Conservation (phyloP, 2,113 vertebrate genomes). For the Zosterops hypoxanthus region DNA sequence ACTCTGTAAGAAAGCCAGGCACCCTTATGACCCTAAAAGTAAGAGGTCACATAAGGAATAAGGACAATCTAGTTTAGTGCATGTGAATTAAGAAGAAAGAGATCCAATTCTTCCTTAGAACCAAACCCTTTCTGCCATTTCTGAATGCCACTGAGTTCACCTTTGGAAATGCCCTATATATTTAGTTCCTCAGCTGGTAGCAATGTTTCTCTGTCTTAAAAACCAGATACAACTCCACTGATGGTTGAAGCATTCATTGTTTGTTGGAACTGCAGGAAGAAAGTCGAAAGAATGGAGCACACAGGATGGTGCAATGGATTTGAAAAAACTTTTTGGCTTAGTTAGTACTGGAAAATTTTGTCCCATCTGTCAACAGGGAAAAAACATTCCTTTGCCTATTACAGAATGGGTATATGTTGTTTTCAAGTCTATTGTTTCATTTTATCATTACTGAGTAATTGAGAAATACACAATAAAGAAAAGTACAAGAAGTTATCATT, state of each 20-base stretch:
- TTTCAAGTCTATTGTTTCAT: neutral
- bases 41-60: neutral
- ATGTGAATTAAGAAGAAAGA: neutral
- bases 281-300: neutral
- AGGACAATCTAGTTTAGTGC: neutral
- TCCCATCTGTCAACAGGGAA: neutral
- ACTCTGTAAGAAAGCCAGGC: neutral
- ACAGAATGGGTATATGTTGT: neutral
- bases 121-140: neutral
- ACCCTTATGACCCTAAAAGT: neutral
- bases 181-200: neutral
- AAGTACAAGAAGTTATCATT: neutral
- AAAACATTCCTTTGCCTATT: neutral
- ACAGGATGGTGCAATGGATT: neutral
- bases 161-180: neutral
- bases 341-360: neutral
- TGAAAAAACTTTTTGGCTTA: neutral
- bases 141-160: neutral
- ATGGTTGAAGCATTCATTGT: neutral
- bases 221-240: neutral
- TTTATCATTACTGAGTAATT: neutral
- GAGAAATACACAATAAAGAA: neutral
- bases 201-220: neutral
- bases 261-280: neutral
- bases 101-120: neutral